Evolutionary conservation across 2,888 invertebrate species (phyloP).

Genomic region (Aspidapion aeneum): DNA sequence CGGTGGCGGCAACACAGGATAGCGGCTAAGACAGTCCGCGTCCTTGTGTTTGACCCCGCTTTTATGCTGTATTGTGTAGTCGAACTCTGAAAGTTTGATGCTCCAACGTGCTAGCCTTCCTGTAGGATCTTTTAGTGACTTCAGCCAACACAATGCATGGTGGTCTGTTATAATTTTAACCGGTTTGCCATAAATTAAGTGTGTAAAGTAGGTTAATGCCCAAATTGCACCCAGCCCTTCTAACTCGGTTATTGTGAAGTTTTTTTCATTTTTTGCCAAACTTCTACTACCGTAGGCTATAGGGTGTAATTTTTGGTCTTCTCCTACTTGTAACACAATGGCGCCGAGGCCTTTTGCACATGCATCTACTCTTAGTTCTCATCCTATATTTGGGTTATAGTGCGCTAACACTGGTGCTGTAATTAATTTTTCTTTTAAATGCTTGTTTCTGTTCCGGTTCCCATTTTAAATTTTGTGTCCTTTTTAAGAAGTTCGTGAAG

Average conservation of each 20-base stretch:
- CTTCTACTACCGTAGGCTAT: neutral
- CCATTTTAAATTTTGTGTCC: neutral
- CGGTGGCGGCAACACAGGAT: neutral
- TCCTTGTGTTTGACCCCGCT: constrained; percentile 8
- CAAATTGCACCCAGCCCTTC: constrained; percentile 2
- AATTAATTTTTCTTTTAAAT: constrained; percentile 3
- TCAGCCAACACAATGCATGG: neutral
- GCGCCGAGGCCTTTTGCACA: neutral
- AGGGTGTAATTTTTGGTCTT: neutral
- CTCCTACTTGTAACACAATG: too few relatives aligned
- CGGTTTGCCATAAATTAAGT: constrained; percentile 4
- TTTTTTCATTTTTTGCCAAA: neutral
- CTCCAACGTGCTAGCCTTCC: constrained; percentile 4
- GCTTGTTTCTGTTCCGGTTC: neutral
- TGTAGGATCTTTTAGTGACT: constrained; percentile 6
- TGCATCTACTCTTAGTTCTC: neutral
- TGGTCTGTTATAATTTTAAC: constrained; percentile 5
- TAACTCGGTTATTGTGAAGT: neutral
- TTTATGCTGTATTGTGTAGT: constrained; percentile 7
- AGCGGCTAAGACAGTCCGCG: constrained; percentile 12
- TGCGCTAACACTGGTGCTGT: neutral
- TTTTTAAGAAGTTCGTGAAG: neutral
- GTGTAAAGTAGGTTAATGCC: constrained; percentile 1
- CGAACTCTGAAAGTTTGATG: constrained; percentile 2
- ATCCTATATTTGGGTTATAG: neutral